Evolutionary conservation across 2,797 vertebrate genomes (phyloP).

Genomic region (Momotus momota): DNA sequence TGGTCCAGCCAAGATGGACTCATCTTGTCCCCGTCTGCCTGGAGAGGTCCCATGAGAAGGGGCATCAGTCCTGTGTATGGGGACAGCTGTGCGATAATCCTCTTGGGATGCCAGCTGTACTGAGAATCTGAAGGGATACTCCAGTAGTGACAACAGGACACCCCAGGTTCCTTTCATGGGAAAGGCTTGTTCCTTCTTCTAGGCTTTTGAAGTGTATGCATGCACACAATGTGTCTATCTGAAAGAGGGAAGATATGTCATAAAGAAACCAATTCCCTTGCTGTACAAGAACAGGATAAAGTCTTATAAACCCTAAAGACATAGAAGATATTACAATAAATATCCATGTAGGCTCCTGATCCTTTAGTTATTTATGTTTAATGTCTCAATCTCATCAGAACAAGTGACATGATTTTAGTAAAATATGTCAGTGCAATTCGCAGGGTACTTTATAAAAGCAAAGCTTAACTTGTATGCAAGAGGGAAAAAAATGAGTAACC

Average conservation of each 20-base stretch:
- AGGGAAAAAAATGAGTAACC: background rate
- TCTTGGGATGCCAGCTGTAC: background rate
- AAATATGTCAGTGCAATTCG: background rate
- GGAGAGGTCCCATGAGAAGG: background rate
- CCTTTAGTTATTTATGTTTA: background rate
- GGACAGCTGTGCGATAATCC: background rate
- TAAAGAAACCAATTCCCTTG: background rate
- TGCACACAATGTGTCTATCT: background rate
- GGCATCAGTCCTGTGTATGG: background rate
- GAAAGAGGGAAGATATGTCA: background rate
- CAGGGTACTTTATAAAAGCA: background rate
- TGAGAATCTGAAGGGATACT: background rate
- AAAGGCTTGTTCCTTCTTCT: background rate
- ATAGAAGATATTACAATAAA: background rate
- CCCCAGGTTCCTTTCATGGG: background rate
- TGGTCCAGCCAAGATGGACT: background rate
- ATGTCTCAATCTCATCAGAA: background rate
- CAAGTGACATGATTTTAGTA: background rate
- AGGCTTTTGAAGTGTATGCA: background rate
- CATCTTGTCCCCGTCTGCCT: background rate
- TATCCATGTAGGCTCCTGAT: background rate
- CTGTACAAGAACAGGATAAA: background rate
- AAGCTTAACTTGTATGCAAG: background rate
- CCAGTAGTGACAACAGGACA: background rate
- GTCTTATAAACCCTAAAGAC: background rate